A percentile compares a stretch with the other conserved stretches of the same genome.
phyloP scores from a whole-genome alignment of 2,888 invertebrate species.

The Nipponacmea schrenckii region DNA sequence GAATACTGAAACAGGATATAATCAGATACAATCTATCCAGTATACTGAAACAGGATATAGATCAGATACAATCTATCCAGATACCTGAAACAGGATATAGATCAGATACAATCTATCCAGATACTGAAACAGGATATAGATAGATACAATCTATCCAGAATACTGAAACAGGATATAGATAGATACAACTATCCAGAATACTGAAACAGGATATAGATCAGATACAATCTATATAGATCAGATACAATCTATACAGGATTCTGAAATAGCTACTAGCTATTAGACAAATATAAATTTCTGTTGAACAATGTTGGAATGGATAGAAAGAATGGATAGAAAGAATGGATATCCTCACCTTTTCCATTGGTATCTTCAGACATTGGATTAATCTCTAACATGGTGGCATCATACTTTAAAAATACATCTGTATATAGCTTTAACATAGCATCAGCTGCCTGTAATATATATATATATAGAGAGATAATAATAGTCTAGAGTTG shows the following conservation, averaged over 20 bases:
- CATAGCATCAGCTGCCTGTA: slow-evolving; percentile 79
- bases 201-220: slow-evolving; percentile 69
- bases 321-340: not conserved
- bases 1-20: too few species aligned
- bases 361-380: slow-evolving; percentile 86
- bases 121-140: slow-evolving; percentile 73
- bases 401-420: slow-evolving; percentile 88
- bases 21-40: slow-evolving; percentile 94
- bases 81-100: too few species aligned
- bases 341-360: slow-evolving; percentile 56
- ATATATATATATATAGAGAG: slow-evolving; percentile 13
- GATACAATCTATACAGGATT: too few species aligned
- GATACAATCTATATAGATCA: too few species aligned
- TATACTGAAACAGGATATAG: slow-evolving; percentile 74
- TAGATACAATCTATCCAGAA: slow-evolving; percentile 93
- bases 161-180: slow-evolving; percentile 71
- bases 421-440: slow-evolving; percentile 84
- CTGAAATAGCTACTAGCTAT: too few species aligned
- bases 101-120: slow-evolving; percentile 94
- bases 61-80: not conserved
- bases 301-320: not conserved
- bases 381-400: slow-evolving; percentile 87
- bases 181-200: slow-evolving; percentile 91
- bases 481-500: too few species aligned
- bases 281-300: not conserved